Percentiles rank a stretch among this genome's conserved stretches.
Conservation (phyloP, 2,797 vertebrate genomes). For the Coccyzus lansbergi region DNA sequence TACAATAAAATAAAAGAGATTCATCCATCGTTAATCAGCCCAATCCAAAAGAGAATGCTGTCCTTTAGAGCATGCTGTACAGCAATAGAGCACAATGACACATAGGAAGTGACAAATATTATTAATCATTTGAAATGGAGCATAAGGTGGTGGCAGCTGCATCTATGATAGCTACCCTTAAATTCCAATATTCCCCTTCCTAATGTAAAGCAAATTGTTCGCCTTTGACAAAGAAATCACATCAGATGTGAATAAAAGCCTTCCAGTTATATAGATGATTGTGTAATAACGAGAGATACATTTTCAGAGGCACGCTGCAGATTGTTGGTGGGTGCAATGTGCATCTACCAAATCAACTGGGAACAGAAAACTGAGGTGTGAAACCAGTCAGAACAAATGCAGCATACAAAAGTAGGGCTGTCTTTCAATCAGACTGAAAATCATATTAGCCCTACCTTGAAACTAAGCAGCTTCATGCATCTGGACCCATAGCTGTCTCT, state of each 20-base stretch:
- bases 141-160: slow-evolving; percentile 77
- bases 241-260: not conserved
- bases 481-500: not conserved
- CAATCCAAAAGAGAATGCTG: slow-evolving; percentile 41
- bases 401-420: not conserved
- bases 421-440: not conserved
- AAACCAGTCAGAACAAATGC: not conserved
- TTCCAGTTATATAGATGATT: not conserved
- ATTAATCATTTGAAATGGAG: slow-evolving; percentile 73
- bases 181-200: slow-evolving; percentile 36
- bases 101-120: slow-evolving; percentile 72
- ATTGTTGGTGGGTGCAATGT: not conserved
- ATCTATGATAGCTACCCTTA: slow-evolving; percentile 34
- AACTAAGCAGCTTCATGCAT: not conserved
- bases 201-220: slow-evolving; percentile 13
- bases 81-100: slow-evolving; percentile 51
- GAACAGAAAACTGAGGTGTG: not conserved
- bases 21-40: slow-evolving; percentile 60
- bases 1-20: slow-evolving; percentile 65
- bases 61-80: slow-evolving; percentile 59
- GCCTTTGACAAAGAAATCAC: not conserved
- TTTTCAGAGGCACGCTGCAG: not conserved
- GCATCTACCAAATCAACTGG: not conserved
- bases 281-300: not conserved
- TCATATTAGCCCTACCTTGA: not conserved